A percentile compares a stretch with the other conserved stretches of the same genome.
Conservation (phyloP, 2,113 vertebrate genomes). For the Microcebus ravelobensis region DNA sequence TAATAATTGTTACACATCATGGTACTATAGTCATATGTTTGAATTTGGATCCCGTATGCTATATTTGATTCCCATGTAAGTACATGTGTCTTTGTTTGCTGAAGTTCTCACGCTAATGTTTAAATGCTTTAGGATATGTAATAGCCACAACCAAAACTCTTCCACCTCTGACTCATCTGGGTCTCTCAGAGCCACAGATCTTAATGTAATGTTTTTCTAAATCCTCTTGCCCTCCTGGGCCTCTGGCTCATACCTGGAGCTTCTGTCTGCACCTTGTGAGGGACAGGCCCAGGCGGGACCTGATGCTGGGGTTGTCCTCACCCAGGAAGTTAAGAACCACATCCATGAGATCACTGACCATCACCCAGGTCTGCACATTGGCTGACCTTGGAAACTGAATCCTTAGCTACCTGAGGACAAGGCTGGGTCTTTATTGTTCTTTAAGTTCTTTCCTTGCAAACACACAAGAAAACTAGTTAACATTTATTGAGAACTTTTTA, state of each 20-base stretch:
- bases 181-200: neutral
- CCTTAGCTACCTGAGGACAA: neutral
- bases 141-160: neutral
- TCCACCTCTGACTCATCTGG: neutral
- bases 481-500: neutral
- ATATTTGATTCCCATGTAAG: neutral
- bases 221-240: neutral
- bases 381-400: neutral
- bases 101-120: neutral
- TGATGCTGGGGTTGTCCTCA: neutral
- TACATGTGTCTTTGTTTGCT: neutral
- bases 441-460: neutral
- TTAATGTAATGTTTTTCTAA: neutral
- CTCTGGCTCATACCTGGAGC: neutral
- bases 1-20: neutral
- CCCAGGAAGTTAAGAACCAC: neutral
- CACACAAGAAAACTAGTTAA: neutral
- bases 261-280: neutral
- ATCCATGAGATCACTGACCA: neutral
- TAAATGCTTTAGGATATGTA: neutral
- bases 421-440: neutral
- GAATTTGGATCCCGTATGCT: neutral
- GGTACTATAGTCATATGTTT: neutral
- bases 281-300: neutral
- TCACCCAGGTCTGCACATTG: neutral